These are phyloP conservation scores for Cheilosia vernalis DNA, from an alignment of 2,888 invertebrate species.

Conservation along the genomic window DNA sequence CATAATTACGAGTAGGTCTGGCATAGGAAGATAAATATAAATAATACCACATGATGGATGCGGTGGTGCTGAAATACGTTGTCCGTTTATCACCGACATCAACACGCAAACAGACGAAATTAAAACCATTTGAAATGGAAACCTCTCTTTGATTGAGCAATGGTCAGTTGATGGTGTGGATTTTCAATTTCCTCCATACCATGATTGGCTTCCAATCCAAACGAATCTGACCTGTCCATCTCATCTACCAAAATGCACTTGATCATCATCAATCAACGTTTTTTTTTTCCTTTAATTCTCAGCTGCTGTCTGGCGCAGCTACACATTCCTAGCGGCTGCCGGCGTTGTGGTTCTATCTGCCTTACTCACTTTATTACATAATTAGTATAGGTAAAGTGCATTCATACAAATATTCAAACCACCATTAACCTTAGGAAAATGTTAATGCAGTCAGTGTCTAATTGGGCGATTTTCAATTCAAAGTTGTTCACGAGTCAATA, in stretches of 20 bases:
- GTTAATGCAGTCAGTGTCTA: conserved; percentile 47
- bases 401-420: conserved; percentile 38
- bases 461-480: conserved; percentile 65
- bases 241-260: conserved; percentile 51
- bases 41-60: conserved; percentile 66
- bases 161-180: conserved; percentile 58
- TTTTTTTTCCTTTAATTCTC: conserved; percentile 23
- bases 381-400: conserved; percentile 48
- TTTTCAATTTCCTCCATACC: conserved; percentile 40
- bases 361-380: conserved; percentile 62
- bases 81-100: conserved; percentile 56
- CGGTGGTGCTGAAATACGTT: conserved; percentile 57
- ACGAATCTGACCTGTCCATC: conserved; percentile 55
- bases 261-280: conserved; percentile 66
- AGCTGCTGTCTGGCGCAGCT: conserved; percentile 31
- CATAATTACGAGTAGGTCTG: conserved; percentile 39
- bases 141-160: conserved; percentile 54
- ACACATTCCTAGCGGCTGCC: conserved; percentile 23
- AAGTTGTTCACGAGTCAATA: conserved; percentile 55
- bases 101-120: conserved; percentile 60
- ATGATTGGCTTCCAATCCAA: conserved; percentile 32
- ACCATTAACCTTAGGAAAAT: conserved; percentile 60
- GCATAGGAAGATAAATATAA: conserved; percentile 37
- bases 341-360: background rate
- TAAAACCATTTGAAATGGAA: conserved; percentile 55